phyloP scores from a whole-genome alignment of 2,888 invertebrate genomes.

The Chalcosyrphus nemorum region DNA sequence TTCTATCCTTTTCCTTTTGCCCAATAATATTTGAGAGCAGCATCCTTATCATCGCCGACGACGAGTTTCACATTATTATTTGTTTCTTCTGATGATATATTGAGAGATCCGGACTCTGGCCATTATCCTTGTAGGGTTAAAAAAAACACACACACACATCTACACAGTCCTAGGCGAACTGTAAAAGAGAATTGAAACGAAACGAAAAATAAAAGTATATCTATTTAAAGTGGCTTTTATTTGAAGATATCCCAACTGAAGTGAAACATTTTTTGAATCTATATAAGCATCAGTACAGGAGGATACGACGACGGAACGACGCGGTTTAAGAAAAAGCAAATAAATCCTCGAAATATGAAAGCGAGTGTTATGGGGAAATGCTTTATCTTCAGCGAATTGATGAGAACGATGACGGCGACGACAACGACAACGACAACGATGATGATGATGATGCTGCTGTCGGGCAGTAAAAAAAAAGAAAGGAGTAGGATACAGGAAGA shows the following conservation, averaged over 20 bases:
- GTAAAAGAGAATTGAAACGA: constrained; percentile 41
- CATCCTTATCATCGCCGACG: constrained; percentile 50
- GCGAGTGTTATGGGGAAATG: constrained; percentile 56
- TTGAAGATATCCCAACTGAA: constrained; percentile 53
- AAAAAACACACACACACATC: constrained; percentile 28
- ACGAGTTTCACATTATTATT: constrained; percentile 55
- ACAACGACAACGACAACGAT: constrained; percentile 24
- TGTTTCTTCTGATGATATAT: constrained; percentile 68
- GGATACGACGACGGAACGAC: background rate
- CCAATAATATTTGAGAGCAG: constrained; percentile 42
- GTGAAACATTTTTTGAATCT: background rate
- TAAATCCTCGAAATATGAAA: constrained; percentile 64
- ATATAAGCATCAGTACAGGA: background rate
- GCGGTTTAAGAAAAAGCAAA: constrained; percentile 70
- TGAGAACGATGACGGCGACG: constrained; percentile 53
- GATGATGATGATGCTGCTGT: constrained; percentile 1
- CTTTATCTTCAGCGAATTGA: constrained; percentile 69
- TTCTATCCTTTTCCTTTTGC: background rate
- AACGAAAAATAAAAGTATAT: constrained; percentile 59
- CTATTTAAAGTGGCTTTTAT: constrained; percentile 60
- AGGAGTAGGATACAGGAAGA: constrained; percentile 50
- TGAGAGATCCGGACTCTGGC: constrained; percentile 66
- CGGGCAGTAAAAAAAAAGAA: constrained; percentile 1
- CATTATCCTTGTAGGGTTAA: constrained; percentile 41
- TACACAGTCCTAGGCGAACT: no score